phyloP scores from a whole-genome alignment of 2,113 vertebrate species.

The Smithornis capensis region DNA sequence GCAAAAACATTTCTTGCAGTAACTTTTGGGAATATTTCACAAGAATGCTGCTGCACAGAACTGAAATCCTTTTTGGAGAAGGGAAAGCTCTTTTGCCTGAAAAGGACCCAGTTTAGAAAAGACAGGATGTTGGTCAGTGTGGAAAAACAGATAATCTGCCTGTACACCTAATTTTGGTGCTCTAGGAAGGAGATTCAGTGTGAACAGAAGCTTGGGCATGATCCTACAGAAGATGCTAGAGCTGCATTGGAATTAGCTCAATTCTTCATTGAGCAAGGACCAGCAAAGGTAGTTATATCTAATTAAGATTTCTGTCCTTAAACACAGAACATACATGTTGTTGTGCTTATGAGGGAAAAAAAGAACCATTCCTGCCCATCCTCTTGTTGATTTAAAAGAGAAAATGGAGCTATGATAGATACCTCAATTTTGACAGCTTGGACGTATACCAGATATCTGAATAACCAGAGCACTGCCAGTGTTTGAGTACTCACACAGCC shows the following conservation, averaged over 20 bases:
- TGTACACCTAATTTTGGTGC: conserved; percentile 34
- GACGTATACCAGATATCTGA: neutral
- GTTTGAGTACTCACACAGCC: neutral
- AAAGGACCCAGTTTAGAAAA: conserved; percentile 14
- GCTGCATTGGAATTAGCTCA: conserved; percentile 84
- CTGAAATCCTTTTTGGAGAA: conserved; percentile 19
- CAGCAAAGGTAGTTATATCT: conserved; percentile 74
- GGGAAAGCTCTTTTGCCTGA: neutral
- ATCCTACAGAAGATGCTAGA: conserved; percentile 85
- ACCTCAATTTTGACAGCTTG: neutral
- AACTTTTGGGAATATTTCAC: conserved; percentile 23
- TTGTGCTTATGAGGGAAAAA: neutral
- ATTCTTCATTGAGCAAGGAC: conserved; percentile 87
- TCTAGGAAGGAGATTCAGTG: conserved; percentile 85
- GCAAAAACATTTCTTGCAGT: conserved; percentile 32
- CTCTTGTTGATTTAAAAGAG: neutral
- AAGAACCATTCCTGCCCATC: neutral
- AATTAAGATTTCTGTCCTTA: neutral
- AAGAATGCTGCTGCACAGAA: conserved; percentile 27
- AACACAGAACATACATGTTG: neutral
- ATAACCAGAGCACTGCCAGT: neutral
- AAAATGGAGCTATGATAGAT: neutral
- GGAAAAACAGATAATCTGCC: conserved; percentile 30
- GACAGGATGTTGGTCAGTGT: conserved; percentile 12
- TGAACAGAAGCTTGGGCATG: conserved; percentile 75